Conservation (phyloP, 2,797 vertebrate genomes). For the Brotula barbata region DNA sequence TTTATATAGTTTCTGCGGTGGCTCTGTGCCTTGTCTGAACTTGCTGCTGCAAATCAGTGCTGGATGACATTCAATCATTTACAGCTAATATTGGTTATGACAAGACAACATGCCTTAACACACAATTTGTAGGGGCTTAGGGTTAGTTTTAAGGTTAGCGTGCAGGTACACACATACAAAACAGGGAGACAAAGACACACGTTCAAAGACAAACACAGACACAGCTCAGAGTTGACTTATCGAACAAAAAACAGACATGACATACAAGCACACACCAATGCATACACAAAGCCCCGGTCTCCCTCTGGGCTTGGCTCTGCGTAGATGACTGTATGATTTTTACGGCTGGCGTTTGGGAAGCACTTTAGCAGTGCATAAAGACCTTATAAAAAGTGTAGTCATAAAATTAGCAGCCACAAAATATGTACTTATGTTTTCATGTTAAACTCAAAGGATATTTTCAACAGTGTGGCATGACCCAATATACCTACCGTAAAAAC, state of each 20-base stretch:
- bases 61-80: constrained; percentile 63
- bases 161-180: not conserved
- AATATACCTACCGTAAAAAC: constrained; percentile 54
- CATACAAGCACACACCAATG: constrained; percentile 24
- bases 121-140: not conserved
- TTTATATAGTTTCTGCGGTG: too few species aligned
- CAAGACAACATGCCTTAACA: constrained; percentile 61
- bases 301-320: constrained; percentile 68
- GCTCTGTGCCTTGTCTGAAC: constrained; percentile 59
- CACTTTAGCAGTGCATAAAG: constrained; percentile 81
- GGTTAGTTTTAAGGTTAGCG: too few species aligned
- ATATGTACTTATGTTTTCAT: constrained; percentile 81
- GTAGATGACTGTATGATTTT: constrained; percentile 77
- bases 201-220: not conserved
- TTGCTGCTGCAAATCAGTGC: constrained; percentile 47
- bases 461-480: constrained; percentile 57
- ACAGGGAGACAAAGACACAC: constrained; percentile 12
- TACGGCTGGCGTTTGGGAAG: constrained; percentile 77
- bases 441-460: constrained; percentile 74
- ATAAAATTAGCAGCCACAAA: constrained; percentile 84
- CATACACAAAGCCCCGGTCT: constrained; percentile 53
- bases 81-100: constrained; percentile 48
- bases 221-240: constrained; percentile 18
- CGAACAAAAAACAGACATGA: constrained; percentile 5
- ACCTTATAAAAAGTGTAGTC: constrained; percentile 82